Conservation (phyloP, 2,797 vertebrate species). For the Phrynocephalus forsythii region DNA sequence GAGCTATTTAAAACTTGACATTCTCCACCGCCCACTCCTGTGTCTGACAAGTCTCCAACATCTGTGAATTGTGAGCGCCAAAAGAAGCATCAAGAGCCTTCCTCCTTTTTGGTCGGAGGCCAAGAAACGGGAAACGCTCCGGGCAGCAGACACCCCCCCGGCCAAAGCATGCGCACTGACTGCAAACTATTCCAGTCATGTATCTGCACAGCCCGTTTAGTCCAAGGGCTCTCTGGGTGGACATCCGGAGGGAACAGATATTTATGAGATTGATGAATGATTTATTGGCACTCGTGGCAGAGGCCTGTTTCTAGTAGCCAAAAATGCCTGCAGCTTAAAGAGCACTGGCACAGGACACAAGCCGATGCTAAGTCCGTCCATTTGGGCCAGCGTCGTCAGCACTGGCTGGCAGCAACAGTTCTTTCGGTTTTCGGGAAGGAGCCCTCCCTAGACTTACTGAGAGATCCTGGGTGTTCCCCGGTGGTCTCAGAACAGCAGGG, state of each 20-base stretch:
- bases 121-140: background rate
- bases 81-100: constrained; percentile 20
- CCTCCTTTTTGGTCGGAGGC: background rate
- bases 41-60: constrained; percentile 82
- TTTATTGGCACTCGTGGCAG: background rate
- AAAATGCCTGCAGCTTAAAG: background rate
- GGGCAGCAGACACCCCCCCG: constrained; percentile 16
- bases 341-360: too few species aligned
- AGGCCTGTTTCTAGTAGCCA: background rate
- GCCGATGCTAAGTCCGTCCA: too few species aligned
- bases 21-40: constrained; percentile 76
- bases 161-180: background rate
- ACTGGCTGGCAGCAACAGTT: too few species aligned
- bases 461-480: too few species aligned
- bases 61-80: constrained; percentile 87
- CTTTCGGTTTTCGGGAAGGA: too few species aligned
- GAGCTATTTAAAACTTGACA: constrained; percentile 87
- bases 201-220: background rate
- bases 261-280: background rate
- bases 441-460: too few species aligned
- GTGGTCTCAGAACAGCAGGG: too few species aligned
- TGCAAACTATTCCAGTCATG: background rate
- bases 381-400: too few species aligned
- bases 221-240: background rate
- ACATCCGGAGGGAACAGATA: background rate